A percentile compares a stretch with the other conserved stretches of the same genome.
These are phyloP conservation scores for Hoplostethus mediterraneus DNA, from an alignment of 2,797 vertebrate genomes.

Conservation along the genomic window DNA sequence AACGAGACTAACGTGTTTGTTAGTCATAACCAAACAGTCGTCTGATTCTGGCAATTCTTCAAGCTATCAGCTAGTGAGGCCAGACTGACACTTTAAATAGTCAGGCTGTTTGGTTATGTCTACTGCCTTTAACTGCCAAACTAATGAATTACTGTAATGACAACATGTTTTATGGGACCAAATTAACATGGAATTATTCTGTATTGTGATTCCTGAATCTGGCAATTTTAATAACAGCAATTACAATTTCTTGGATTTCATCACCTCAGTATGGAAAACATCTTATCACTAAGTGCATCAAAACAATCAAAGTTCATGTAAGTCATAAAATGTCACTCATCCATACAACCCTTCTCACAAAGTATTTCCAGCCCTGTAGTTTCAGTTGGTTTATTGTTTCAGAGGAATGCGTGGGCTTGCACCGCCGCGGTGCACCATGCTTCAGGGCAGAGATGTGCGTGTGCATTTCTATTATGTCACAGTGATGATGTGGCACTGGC, in stretches of 20 bases:
- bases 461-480: conserved; percentile 72
- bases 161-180: not conserved
- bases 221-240: conserved; percentile 1
- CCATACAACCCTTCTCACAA: not conserved
- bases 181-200: not conserved
- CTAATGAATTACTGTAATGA: not conserved
- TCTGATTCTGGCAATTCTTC: conserved; percentile 27
- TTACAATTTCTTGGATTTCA: not conserved
- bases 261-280: not conserved
- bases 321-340: not conserved
- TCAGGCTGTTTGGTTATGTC: not conserved
- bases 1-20: not conserved
- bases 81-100: not conserved
- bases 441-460: conserved; percentile 23
- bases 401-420: conserved; percentile 52
- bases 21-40: conserved; percentile 43
- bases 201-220: not conserved
- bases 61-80: conserved; percentile 9
- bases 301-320: not conserved
- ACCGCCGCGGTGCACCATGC: conserved; percentile 1
- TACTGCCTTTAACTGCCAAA: not conserved
- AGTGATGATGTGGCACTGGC: conserved; percentile 73
- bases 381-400: conserved; percentile 40
- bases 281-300: not conserved
- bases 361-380: not conserved